Base-by-base conservation (phyloP, 2,113 vertebrate species). In the Willisornis vidua region DNA sequence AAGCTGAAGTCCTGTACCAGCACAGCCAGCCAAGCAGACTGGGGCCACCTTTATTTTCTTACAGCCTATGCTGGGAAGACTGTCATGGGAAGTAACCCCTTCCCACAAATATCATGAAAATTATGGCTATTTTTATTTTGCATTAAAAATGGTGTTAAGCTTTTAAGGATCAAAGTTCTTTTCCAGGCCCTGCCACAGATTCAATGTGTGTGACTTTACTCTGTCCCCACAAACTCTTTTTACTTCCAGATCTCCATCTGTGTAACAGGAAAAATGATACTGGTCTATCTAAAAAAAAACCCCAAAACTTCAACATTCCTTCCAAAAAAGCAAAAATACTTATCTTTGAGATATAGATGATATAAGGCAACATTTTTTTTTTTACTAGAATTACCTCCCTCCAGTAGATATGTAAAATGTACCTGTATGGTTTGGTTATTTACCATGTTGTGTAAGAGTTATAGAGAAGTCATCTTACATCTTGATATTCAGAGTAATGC, bases 401-500 rank as follows among this genome's bases (percentile, higher is more conserved):
- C 31, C 19, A 46, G 28, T n/a, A 78, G 12, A 26, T 49, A 75
- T 19, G 58, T 45, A 95, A 87, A 79, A 72, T 11, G 0, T 35
- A 31, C 80, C 52, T 72, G 46, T 31, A 39, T 52, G 52, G 29
- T 82, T 91, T 67, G 12, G 17, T 87, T 93, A 76, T 93, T 93
- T 94, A 85, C 67, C 19, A 10, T 16, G 14, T 23, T 65, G 84
- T 79, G 35, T 76, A 48, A 31, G 46, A 93, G 94, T 90, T 81
- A 70, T 4, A 87, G 43, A 87, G 33, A 78, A 80, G 43, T 73
- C 35, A 74, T 70, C 31, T 79, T 55, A 72, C 62, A 79, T 24
- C 35, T 77, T 54, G 48, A 29, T 78, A 88, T 91, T 86, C 67
- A 77, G 31, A 82, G n/a, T 89, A 93, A 92, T 66, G 73, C 49